Evolutionary conservation across 2,113 vertebrate species (phyloP).

Genomic region (Sorex araneus): DNA sequence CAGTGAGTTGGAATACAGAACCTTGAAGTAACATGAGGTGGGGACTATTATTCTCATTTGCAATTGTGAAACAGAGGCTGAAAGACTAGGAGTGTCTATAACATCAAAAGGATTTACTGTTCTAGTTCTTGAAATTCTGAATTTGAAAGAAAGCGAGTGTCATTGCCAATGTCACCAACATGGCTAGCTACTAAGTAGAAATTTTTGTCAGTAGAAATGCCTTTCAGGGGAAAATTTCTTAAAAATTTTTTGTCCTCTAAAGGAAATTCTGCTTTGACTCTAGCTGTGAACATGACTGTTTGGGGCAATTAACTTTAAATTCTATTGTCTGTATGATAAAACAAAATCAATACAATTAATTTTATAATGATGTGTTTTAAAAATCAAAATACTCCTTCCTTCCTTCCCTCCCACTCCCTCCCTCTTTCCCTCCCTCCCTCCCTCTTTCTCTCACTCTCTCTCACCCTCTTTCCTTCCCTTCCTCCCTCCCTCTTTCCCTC

Average conservation of each 20-base stretch:
- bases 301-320: background rate
- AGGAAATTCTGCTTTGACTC: background rate
- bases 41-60: background rate
- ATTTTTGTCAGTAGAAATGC: background rate
- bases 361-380: too few relatives aligned
- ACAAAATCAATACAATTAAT: background rate
- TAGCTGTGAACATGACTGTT: background rate
- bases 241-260: rapidly evolving
- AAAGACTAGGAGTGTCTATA: background rate
- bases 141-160: background rate
- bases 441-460: background rate
- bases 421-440: too few relatives aligned
- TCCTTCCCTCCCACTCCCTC: too few relatives aligned
- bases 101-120: background rate
- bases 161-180: background rate
- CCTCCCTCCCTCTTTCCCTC: too few relatives aligned
- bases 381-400: too few relatives aligned
- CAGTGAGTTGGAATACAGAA: background rate
- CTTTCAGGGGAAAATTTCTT: background rate
- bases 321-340: background rate
- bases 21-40: background rate
- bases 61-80: background rate
- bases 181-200: background rate
- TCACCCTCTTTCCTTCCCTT: too few relatives aligned
- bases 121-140: background rate